phyloP scores from a whole-genome alignment of 1,140 invertebrate genomes.

The Atta colombica region DNA sequence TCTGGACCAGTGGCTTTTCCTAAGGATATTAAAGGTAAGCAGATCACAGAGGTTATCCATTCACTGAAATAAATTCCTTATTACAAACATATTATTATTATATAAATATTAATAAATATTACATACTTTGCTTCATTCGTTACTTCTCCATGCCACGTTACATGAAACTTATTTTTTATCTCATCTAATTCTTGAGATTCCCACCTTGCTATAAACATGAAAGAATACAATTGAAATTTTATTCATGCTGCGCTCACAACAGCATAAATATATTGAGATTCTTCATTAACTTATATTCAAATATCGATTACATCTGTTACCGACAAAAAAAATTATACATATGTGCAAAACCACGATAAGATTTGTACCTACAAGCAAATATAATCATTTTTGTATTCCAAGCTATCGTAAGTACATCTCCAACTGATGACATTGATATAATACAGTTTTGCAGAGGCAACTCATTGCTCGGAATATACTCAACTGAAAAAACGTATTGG shows the following conservation, averaged over 20 bases:
- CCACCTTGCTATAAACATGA: constrained; percentile 84
- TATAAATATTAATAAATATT: constrained; percentile 19
- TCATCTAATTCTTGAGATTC: constrained; percentile 85
- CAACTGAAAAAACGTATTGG: constrained; percentile 78
- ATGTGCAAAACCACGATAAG: neutral
- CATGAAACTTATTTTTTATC: constrained; percentile 85
- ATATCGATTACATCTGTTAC: neutral
- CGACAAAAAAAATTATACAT: constrained; percentile 12
- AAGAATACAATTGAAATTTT: neutral
- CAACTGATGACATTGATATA: constrained; percentile 82
- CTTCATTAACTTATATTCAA: neutral
- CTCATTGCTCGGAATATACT: constrained; percentile 79
- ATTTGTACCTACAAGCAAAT: constrained; percentile 81
- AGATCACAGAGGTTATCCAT: constrained; percentile 87
- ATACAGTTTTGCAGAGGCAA: constrained; percentile 82
- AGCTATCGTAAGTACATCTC: constrained; percentile 82
- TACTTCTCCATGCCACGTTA: constrained; percentile 84
- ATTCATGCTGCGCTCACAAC: neutral
- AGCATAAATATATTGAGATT: neutral
- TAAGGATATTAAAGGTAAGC: constrained; percentile 90
- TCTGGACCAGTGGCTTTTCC: constrained; percentile 92
- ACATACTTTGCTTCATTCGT: constrained; percentile 83
- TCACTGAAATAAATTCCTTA: constrained; percentile 84
- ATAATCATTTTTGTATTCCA: constrained; percentile 84
- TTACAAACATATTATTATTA: neutral